These are phyloP conservation scores for Limnephilus lunatus DNA, from an alignment of 2,888 invertebrate genomes.

Conservation along the genomic window DNA sequence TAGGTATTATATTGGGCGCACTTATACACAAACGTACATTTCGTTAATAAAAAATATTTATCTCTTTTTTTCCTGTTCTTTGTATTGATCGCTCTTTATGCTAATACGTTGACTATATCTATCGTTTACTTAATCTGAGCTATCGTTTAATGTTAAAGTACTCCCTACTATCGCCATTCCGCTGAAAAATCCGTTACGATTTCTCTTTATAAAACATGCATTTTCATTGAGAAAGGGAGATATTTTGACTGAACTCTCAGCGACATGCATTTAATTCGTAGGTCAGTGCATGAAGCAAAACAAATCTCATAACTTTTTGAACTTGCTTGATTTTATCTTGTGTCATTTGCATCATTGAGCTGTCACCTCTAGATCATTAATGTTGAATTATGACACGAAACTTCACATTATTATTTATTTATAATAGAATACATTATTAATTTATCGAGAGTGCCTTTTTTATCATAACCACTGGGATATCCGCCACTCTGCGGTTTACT, in stretches of 20 bases:
- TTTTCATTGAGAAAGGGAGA: background rate
- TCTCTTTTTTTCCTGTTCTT: too few relatives aligned
- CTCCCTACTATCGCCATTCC: too few relatives aligned
- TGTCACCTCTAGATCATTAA: background rate
- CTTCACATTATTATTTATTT: background rate
- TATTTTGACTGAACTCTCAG: background rate
- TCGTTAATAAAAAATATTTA: too few relatives aligned
- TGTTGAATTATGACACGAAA: background rate
- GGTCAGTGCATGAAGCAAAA: background rate
- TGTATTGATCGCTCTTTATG: too few relatives aligned
- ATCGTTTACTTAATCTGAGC: too few relatives aligned
- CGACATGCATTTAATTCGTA: background rate
- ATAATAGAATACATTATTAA: background rate
- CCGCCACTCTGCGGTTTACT: background rate
- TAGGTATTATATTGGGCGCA: too few relatives aligned
- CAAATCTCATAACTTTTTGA: background rate
- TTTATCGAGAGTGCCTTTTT: background rate
- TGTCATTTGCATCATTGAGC: background rate
- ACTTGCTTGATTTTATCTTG: background rate
- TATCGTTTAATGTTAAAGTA: too few relatives aligned
- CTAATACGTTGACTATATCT: too few relatives aligned
- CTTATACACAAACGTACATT: too few relatives aligned
- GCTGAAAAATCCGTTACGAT: too few relatives aligned
- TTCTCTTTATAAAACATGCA: background rate
- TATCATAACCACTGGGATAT: background rate